phyloP scores from a whole-genome alignment of 2,797 vertebrate genomes.

The Xiphorhynchus erythropygius region DNA sequence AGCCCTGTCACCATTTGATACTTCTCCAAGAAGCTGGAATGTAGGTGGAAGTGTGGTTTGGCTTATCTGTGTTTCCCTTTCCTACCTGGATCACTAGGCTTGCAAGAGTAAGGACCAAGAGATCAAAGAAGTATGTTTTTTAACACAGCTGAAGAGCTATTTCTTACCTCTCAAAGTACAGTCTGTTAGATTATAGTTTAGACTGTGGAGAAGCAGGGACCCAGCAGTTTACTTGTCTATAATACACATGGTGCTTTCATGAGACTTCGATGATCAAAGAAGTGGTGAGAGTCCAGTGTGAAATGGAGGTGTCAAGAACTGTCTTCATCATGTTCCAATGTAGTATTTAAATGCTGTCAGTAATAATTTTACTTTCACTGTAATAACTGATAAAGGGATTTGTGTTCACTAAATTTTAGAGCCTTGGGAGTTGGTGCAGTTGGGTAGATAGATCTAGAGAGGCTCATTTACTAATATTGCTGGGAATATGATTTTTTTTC shows the following conservation, averaged over 20 bases:
- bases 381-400: conserved; percentile 10
- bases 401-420: conserved; percentile 18
- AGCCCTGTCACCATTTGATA: neutral
- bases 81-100: neutral
- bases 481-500: conserved; percentile 8
- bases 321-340: neutral
- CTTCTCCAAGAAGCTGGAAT: neutral
- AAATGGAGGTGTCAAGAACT: neutral
- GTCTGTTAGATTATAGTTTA: neutral
- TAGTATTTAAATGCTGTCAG: neutral
- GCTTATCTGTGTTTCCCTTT: neutral
- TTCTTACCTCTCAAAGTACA: neutral
- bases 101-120: neutral
- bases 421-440: neutral
- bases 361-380: conserved; percentile 1
- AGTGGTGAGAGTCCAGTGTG: neutral
- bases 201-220: neutral
- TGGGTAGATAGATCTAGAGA: neutral
- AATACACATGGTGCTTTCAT: accelerated
- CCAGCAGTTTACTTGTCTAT: neutral
- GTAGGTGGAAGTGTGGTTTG: neutral
- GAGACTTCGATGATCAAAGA: neutral
- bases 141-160: neutral
- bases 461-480: conserved; percentile 26
- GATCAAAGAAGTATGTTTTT: neutral